phyloP scores from a whole-genome alignment of 1,140 invertebrate genomes.

The Trachelipus rathkii region DNA sequence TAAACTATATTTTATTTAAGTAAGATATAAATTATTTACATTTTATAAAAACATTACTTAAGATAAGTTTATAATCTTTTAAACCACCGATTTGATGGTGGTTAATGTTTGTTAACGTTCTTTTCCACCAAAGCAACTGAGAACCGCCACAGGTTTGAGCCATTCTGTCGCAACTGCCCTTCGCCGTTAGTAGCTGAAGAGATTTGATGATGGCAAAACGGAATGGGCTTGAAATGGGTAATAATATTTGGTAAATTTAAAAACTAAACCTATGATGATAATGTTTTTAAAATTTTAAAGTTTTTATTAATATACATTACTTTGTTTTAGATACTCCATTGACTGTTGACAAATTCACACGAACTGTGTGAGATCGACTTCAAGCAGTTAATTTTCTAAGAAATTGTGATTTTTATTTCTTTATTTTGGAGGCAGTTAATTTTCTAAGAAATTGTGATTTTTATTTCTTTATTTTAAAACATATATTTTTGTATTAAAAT shows the following conservation, averaged over 20 bases:
- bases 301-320: no score
- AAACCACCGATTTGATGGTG: not conserved
- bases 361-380: no score
- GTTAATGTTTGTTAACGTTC: not conserved
- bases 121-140: slow-evolving; percentile 61
- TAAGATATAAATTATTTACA: not conserved
- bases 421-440: no score
- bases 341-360: no score
- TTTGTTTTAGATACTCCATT: no score
- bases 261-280: no score
- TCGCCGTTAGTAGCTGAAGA: slow-evolving; percentile 60
- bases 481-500: no score
- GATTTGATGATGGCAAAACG: slow-evolving; percentile 56
- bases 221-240: slow-evolving; percentile 52
- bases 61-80: not conserved
- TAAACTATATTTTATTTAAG: not conserved
- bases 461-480: no score
- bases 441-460: not conserved
- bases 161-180: slow-evolving; percentile 64
- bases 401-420: no score
- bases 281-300: no score
- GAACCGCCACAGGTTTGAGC: slow-evolving; percentile 70
- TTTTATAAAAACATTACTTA: no score
- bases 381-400: no score
- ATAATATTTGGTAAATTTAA: slow-evolving; percentile 26